A percentile compares a stretch with the other conserved stretches of the same genome.
Evolutionary conservation across 2,797 vertebrate species (phyloP).

Genomic region (Parambassis ranga): DNA sequence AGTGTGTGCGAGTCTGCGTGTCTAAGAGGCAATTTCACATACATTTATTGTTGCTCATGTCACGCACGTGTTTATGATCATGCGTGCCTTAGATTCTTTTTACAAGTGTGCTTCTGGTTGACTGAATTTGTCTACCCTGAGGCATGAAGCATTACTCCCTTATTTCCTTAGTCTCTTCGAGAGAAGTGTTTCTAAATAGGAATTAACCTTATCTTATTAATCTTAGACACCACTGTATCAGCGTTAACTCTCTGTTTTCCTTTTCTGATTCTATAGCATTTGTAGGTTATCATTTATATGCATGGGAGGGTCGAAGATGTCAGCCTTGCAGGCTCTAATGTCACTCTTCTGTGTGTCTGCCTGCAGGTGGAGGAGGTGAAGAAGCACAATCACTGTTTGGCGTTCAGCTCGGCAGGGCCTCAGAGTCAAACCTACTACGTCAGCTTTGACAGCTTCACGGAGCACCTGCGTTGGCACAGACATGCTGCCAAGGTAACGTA

Average conservation of each 20-base stretch:
- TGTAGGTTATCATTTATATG: constrained; percentile 2
- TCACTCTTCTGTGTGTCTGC: constrained; percentile 21
- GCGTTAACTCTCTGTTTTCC: neutral
- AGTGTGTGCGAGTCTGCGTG: constrained; percentile 21
- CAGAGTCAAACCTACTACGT: constrained; percentile 98
- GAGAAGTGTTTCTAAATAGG: neutral
- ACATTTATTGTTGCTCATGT: constrained; percentile 7
- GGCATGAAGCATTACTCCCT: constrained; percentile 4
- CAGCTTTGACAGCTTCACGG: constrained; percentile 96
- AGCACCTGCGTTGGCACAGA: constrained; percentile 95
- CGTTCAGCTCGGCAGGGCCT: constrained; percentile 95
- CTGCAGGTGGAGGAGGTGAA: constrained; percentile 96
- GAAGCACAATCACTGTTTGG: constrained; percentile 97
- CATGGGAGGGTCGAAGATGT: constrained; percentile 6
- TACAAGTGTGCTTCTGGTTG: constrained; percentile 12
- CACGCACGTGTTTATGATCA: constrained; percentile 26
- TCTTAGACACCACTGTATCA: constrained; percentile 13
- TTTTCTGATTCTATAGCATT: neutral
- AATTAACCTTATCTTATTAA: too few species aligned
- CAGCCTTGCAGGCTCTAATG: constrained; percentile 19
- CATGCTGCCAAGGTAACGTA: constrained; percentile 91
- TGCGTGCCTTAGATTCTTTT: constrained; percentile 14
- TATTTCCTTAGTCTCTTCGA: constrained; percentile 12
- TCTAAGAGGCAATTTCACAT: constrained; percentile 21
- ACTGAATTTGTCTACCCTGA: constrained; percentile 14